Base-by-base conservation (phyloP, 1,140 invertebrate genomes). In the Zaprionus gabonicus region DNA sequence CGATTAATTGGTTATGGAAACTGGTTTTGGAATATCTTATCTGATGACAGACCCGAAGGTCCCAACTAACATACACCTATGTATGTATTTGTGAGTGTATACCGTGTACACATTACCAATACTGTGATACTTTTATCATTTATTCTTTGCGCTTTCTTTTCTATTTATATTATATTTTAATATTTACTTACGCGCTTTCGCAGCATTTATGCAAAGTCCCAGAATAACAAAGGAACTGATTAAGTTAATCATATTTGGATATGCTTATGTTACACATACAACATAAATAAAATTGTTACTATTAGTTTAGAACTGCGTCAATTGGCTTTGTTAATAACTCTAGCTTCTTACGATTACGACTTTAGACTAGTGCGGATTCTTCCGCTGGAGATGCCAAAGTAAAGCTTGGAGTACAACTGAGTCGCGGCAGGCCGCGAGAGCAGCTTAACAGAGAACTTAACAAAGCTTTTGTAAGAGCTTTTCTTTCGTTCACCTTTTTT, bases 371-470 rank as follows among this genome's bases (percentile, higher is more conserved):
- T 44, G n/a, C 41, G 41, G 41, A 44, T 9, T 46, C 9, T 38
- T 46, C 15, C n/a, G 41, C 36, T 53, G 44, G 36, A 80, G 77
- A 74, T 58, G 15, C 34, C 70, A 31, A 71, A 79, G 75, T 67
- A 56, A 74, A 76, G 78, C 82, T 81, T 79, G 69, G 41, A 57
- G 38, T 34, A 73, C 71, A 59, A 82, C 81, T 83, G 57, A 77
- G 60, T 41, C 17, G 69, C 17, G 1, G 23, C 49, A 38, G 46
- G 62, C 23, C 15, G 15, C 10, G 63, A 66, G 49, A 34, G 28
- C 28, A 67, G 74, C 69, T 69, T 60, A 51, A 25, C 25, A 23
- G 51, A 55, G 57, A 79, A 27, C 36, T 66, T 69, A 49, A 51
- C 13, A 10, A 31, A 84, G 82, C 82, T 84, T 81, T 65, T 12